phyloP scores from a whole-genome alignment of 2,797 vertebrate species.

The Smutsia temminckii region DNA sequence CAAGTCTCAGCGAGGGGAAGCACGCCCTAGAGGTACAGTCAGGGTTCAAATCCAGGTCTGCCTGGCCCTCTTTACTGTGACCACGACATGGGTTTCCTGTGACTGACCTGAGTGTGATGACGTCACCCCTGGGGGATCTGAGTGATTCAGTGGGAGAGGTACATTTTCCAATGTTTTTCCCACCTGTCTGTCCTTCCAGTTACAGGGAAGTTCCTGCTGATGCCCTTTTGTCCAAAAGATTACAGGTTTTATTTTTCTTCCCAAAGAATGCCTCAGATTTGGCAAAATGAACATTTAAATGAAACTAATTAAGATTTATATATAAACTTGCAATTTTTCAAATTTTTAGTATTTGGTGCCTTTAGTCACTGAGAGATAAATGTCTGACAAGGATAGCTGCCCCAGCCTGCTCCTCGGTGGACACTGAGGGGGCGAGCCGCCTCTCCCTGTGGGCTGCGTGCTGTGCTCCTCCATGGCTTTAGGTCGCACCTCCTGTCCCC shows the following conservation, averaged over 20 bases:
- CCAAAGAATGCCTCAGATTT: background rate
- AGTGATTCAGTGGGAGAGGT: background rate
- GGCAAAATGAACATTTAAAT: background rate
- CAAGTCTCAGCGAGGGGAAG: too few species aligned
- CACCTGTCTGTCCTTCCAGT: background rate
- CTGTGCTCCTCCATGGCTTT: background rate
- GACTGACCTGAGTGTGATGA: background rate
- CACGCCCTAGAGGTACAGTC: fast-evolving
- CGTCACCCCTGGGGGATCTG: background rate
- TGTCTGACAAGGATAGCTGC: background rate
- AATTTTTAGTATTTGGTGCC: background rate
- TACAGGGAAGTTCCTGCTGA: background rate
- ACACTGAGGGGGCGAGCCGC: background rate
- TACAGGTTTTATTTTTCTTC: background rate
- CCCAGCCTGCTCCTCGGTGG: background rate
- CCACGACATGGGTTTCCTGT: fast-evolving
- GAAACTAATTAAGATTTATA: background rate
- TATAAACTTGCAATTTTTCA: background rate
- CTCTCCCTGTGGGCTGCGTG: background rate
- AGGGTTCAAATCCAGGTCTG: background rate
- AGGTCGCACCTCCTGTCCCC: background rate
- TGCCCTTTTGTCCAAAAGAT: background rate
- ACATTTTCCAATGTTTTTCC: background rate
- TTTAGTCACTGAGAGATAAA: background rate
- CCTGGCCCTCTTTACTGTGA: too few species aligned